Percentiles rank a stretch among this genome's conserved stretches.
Conservation (phyloP, 2,113 vertebrate genomes). For the Narcine bancroftii region DNA sequence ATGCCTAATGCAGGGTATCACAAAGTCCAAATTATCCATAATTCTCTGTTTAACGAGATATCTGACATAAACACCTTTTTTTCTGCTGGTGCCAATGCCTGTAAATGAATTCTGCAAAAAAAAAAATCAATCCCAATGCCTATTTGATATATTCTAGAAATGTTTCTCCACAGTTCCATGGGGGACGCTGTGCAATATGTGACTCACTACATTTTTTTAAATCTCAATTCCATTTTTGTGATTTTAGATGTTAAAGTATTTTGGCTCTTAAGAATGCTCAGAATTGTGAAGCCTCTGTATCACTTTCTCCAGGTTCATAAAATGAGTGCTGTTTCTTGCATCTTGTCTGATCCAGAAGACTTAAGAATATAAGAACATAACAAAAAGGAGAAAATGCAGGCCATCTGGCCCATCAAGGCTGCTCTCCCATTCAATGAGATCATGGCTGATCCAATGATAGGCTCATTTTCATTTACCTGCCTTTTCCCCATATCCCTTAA, state of each 20-base stretch:
- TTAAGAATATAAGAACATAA: too few species aligned
- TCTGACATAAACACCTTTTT: background rate
- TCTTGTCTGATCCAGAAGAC: background rate
- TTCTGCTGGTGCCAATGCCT: background rate
- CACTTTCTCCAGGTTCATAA: background rate
- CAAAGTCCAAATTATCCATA: background rate
- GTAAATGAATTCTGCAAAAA: background rate
- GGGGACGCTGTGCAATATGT: background rate
- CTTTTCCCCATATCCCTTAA: too few species aligned
- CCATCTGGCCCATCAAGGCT: too few species aligned
- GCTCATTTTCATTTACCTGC: too few species aligned
- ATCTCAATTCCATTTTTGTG: background rate
- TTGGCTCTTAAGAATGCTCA: background rate
- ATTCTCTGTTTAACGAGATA: background rate
- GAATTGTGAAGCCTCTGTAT: background rate
- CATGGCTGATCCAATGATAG: too few species aligned
- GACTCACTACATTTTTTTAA: background rate
- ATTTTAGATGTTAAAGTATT: background rate
- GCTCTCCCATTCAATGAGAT: too few species aligned
- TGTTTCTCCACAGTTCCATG: background rate
- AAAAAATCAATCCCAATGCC: background rate
- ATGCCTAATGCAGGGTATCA: background rate
- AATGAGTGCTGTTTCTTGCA: background rate
- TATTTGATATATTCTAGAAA: background rate
- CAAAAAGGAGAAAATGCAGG: too few species aligned